Conservation (phyloP, 2,113 vertebrate species). For the Pteruthius melanotis region DNA sequence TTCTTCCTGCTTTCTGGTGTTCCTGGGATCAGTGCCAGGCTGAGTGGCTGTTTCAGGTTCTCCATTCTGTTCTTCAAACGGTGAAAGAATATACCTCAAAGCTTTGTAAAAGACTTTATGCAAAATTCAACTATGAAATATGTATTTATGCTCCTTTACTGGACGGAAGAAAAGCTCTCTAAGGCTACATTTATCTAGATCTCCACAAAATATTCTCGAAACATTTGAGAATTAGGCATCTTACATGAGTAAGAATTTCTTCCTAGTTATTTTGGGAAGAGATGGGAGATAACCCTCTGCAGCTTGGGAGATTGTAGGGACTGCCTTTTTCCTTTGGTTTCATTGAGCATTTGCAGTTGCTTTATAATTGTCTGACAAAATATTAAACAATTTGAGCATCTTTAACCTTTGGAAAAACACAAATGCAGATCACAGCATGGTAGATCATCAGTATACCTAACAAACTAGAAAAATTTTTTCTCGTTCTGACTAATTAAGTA, state of each 20-base stretch:
- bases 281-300: not conserved
- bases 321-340: not conserved
- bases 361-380: not conserved
- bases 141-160: not conserved
- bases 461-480: not conserved
- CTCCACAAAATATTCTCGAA: not conserved
- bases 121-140: conserved; percentile 36
- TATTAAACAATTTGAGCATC: not conserved
- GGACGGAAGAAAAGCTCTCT: not conserved
- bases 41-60: conserved; percentile 45
- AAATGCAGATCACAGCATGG: not conserved
- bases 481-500: not conserved
- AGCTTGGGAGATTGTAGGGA: not conserved
- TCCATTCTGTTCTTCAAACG: conserved; percentile 57
- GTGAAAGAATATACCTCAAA: conserved; percentile 39
- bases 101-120: conserved; percentile 32
- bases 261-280: not conserved
- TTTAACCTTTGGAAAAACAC: not conserved
- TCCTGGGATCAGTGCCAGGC: conserved; percentile 9
- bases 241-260: not conserved
- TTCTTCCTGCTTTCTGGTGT: not conserved
- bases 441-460: not conserved
- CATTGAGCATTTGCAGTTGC: not conserved
- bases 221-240: not conserved
- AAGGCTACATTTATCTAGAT: not conserved